These are phyloP conservation scores for Habrosyne pyritoides DNA, from an alignment of 2,888 invertebrate species.

Conservation along the genomic window DNA sequence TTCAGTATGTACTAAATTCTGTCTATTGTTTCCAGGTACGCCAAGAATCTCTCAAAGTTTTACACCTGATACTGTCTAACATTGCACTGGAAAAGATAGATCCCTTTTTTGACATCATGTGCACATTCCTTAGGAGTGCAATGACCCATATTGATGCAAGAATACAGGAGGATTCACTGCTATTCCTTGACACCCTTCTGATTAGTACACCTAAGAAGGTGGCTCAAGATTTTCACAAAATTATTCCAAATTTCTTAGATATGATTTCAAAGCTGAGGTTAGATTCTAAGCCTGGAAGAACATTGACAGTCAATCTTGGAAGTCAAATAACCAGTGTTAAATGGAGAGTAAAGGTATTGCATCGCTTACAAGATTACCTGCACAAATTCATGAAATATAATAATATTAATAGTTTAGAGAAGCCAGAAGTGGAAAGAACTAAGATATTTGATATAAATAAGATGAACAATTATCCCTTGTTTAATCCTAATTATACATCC, in stretches of 20 bases:
- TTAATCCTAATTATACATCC: constrained; percentile 55
- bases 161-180: constrained; percentile 92
- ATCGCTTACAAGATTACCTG: constrained; percentile 85
- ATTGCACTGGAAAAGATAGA: constrained; percentile 76
- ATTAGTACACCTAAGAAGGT: constrained; percentile 86
- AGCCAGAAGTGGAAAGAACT: constrained; percentile 30
- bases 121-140: constrained; percentile 92
- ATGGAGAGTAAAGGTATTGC: constrained; percentile 91
- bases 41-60: constrained; percentile 81
- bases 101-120: constrained; percentile 90
- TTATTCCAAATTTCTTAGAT: constrained; percentile 91
- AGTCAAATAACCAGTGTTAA: constrained; percentile 89
- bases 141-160: constrained; percentile 94
- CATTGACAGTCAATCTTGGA: constrained; percentile 87
- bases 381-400: constrained; percentile 61
- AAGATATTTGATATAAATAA: constrained; percentile 52
- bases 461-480: constrained; percentile 59
- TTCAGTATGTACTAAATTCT: too few relatives aligned
- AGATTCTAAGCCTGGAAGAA: constrained; percentile 86
- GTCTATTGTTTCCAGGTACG: constrained; percentile 73
- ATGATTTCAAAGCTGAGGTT: constrained; percentile 90
- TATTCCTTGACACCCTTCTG: constrained; percentile 90
- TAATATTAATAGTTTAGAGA: constrained; percentile 37
- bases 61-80: constrained; percentile 76
- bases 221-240: constrained; percentile 86